A percentile compares a stretch with the other conserved stretches of the same genome.
phyloP scores from a whole-genome alignment of 2,113 vertebrate genomes.

The Hypocryptadius cinnamomeus region DNA sequence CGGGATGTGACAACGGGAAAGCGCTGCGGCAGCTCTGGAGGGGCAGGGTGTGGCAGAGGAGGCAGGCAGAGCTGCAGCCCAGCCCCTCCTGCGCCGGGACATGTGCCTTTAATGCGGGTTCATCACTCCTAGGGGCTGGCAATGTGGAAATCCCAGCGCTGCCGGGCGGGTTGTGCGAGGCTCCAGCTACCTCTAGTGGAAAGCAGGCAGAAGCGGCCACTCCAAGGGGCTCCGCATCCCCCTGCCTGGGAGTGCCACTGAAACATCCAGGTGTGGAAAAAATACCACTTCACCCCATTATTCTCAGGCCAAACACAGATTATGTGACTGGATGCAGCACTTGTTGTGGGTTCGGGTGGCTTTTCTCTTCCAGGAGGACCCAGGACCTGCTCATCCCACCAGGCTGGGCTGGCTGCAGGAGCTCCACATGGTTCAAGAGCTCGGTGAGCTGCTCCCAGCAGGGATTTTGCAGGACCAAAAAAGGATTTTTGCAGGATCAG shows the following conservation, averaged over 20 bases:
- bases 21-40: not conserved
- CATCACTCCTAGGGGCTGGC: not conserved
- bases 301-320: not conserved
- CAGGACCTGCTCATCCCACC: rapidly evolving
- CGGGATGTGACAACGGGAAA: not conserved
- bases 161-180: not conserved
- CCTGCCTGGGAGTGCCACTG: rapidly evolving
- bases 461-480: not conserved
- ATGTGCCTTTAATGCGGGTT: not conserved
- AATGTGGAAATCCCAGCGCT: not conserved
- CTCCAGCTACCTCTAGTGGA: constrained; percentile 64
- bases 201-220: not conserved
- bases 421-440: rapidly evolving
- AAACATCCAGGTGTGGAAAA: rapidly evolving
- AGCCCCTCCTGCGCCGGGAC: not conserved
- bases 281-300: rapidly evolving
- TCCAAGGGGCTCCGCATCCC: not conserved
- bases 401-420: not conserved
- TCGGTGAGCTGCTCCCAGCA: not conserved
- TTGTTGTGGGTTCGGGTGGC: not conserved
- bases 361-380: not conserved
- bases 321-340: rapidly evolving
- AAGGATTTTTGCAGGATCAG: not conserved
- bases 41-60: not conserved
- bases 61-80: rapidly evolving